Evolutionary conservation across 2,113 vertebrate species (phyloP).

Genomic region (Clarias gariepinus): DNA sequence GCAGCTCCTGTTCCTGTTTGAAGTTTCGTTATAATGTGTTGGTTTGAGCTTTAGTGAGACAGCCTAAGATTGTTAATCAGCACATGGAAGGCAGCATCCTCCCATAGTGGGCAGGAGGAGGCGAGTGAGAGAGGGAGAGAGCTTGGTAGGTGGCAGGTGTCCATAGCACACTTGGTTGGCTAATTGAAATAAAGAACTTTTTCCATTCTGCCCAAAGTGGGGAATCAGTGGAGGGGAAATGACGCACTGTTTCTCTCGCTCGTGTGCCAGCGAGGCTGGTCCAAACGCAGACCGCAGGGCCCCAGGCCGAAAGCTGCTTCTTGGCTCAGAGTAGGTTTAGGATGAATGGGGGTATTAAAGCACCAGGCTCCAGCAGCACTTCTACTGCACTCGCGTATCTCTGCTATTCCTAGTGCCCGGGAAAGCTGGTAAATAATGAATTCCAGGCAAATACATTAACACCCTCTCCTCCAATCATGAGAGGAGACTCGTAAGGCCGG

Average conservation of each 20-base stretch:
- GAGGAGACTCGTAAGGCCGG: slow-evolving; percentile 11
- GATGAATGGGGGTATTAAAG: slow-evolving; percentile 58
- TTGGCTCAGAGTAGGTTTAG: slow-evolving; percentile 45
- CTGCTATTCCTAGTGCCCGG: slow-evolving; percentile 40
- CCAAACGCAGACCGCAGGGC: slow-evolving; percentile 52
- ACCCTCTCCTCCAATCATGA: slow-evolving; percentile 44
- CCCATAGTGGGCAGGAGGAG: background rate
- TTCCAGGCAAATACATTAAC: slow-evolving; percentile 54
- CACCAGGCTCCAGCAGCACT: slow-evolving; percentile 47
- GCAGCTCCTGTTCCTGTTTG: background rate
- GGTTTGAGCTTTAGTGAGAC: background rate
- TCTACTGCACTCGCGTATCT: slow-evolving; percentile 38
- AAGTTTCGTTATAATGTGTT: background rate
- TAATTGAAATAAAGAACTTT: slow-evolving; percentile 59
- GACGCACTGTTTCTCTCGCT: slow-evolving; percentile 39
- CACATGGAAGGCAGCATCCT: slow-evolving; percentile 11
- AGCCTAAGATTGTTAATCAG: slow-evolving; percentile 27
- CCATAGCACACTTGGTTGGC: slow-evolving; percentile 55
- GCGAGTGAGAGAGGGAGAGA: background rate
- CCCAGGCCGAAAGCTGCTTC: slow-evolving; percentile 55
- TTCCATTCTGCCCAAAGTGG: slow-evolving; percentile 31
- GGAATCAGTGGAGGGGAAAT: slow-evolving; percentile 55
- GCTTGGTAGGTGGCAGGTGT: slow-evolving; percentile 51
- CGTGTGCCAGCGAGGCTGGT: slow-evolving; percentile 46
- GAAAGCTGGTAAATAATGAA: slow-evolving; percentile 46